Base-by-base conservation (phyloP, 1,140 invertebrate species). In the Drosophila rhopaloa region DNA sequence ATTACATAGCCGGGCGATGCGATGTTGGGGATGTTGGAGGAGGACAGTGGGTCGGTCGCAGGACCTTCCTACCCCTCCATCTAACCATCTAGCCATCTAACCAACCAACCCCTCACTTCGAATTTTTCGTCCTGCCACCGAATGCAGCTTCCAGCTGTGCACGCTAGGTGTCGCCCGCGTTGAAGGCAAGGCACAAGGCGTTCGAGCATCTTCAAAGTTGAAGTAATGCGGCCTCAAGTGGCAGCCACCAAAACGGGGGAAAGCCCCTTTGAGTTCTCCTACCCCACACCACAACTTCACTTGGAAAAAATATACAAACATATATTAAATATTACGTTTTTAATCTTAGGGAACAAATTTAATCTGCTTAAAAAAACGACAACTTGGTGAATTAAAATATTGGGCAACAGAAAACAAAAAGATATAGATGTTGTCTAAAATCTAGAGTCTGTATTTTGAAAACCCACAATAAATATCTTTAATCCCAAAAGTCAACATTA, bases 151-250 rank as follows among this genome's bases (percentile, higher is more conserved):
- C 83, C 83, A 83, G 84, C 83, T 88, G 84, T 79, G 83, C 84
- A 88, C 83, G 83, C 80, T 88, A 83, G 84, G 83, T 88, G 83
- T 88, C 83, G 83, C 80, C 66, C 51, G 66, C 76, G 73, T 55
- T 40, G 73, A 43, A 48, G 55, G 44, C 76, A 32, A 19, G 60
- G 56, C 70, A 37, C 61, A 38, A 40, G 37, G 61, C 70, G 82
- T 76, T 79, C 83, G 76, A 82, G 82, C 83, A 83, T 88, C 84
- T 88, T 88, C 80, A 88, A 83, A 89, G 84, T 88, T 83, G 83
- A 83, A 89, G 83, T 88, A 83, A 89, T 83, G 83, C 80, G 73
- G 83, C 84, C 84, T 89, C 83, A 89, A 88, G 83, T 88, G 83
- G 79, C 80, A 78, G 70, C 82, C 82, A 71, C 81, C 80, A 75